phyloP scores from a whole-genome alignment of 2,113 vertebrate species.

The Megatriorchis doriae region DNA sequence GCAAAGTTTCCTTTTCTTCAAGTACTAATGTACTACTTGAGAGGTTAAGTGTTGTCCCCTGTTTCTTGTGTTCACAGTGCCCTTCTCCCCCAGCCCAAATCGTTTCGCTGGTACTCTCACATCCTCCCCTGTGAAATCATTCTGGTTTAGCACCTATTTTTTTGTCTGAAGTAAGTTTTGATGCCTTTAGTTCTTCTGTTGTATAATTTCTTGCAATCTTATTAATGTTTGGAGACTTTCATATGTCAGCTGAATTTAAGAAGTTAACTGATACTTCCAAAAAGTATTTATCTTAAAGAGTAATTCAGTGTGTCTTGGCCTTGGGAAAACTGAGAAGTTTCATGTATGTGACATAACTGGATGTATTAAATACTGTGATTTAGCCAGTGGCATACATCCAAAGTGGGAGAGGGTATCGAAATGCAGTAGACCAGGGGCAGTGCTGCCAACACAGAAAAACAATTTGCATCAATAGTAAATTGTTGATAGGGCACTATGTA shows the following conservation, averaged over 20 bases:
- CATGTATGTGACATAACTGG: not conserved
- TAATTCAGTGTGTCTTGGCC: not conserved
- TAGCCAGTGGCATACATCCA: not conserved
- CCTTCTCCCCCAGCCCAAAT: not conserved
- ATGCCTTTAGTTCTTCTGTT: not conserved
- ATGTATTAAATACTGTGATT: not conserved
- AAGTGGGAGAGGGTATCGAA: not conserved
- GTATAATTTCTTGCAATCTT: not conserved
- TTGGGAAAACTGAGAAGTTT: not conserved
- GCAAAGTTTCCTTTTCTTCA: not conserved
- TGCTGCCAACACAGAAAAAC: not conserved
- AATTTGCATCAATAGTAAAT: fast-evolving
- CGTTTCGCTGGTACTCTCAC: not conserved
- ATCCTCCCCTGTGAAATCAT: not conserved
- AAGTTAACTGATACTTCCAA: not conserved
- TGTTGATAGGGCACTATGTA: not conserved
- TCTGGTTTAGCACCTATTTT: not conserved
- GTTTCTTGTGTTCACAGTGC: not conserved
- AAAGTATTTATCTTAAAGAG: not conserved
- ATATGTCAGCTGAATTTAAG: not conserved
- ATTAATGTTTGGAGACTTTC: not conserved
- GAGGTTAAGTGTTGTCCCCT: not conserved
- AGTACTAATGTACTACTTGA: not conserved
- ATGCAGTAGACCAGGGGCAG: not conserved
- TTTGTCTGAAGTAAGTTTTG: not conserved